phyloP scores from a whole-genome alignment of 2,113 vertebrate genomes.

The Poeciliopsis occidentalis region DNA sequence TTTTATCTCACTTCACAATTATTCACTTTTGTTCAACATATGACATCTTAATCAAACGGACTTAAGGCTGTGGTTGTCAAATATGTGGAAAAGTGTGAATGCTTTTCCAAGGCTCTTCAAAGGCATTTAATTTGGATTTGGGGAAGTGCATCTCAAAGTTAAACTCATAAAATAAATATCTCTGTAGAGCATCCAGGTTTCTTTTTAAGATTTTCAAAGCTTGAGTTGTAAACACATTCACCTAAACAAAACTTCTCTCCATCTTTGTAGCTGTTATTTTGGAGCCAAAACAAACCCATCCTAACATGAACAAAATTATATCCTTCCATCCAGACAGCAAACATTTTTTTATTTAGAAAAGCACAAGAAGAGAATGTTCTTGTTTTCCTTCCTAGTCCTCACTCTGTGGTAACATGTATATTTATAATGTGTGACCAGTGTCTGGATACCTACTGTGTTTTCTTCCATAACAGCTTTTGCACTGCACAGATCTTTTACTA shows the following conservation, averaged over 20 bases:
- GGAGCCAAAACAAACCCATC: constrained; percentile 29
- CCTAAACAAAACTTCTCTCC: background rate
- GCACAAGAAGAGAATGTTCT: constrained; percentile 70
- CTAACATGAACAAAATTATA: constrained; percentile 57
- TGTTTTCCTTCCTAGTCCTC: constrained; percentile 55
- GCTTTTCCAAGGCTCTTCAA: background rate
- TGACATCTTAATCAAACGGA: background rate
- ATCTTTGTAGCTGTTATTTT: background rate
- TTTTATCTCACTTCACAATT: background rate
- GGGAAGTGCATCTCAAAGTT: background rate
- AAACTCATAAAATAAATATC: background rate
- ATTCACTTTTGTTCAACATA: background rate
- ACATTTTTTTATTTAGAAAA: constrained; percentile 67
- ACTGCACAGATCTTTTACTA: constrained; percentile 58
- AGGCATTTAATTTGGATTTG: background rate
- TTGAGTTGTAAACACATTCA: background rate
- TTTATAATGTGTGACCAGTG: constrained; percentile 73
- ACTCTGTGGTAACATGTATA: constrained; percentile 64
- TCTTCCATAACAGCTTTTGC: constrained; percentile 66
- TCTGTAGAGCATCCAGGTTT: background rate
- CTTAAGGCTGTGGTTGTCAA: background rate
- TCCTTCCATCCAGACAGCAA: constrained; percentile 46
- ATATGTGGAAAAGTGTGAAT: background rate
- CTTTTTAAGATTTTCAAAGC: background rate
- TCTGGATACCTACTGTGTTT: constrained; percentile 65